Evolutionary conservation across 2,888 invertebrate genomes (phyloP), one percentile per base, ranked within the genome.

Genomic region (Leucozona laternaria): DNA sequence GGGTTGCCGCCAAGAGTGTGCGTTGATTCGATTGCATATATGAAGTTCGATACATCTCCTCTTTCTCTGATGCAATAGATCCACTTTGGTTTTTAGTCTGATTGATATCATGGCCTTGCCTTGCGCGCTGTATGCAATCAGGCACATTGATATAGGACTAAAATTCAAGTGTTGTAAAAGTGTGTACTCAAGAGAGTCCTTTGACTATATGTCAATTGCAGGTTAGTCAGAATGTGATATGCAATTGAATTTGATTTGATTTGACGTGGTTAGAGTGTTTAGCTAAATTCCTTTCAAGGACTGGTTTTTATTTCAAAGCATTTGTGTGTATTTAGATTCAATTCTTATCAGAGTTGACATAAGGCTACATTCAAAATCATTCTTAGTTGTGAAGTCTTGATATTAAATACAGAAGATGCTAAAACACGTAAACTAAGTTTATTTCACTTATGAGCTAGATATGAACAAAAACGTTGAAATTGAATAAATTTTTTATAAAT

Each of bases 71-170:
- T 75, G 55, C 68, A 70, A 4, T 5, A 31, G 31, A 31, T 78
- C 76, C 80, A 80, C 80, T 76, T 62, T 43, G 34, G 43, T 43
- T 80, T 80, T 80, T 72, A 58, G 34, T 25, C 58, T 73, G 79
- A 84, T 84, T 79, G 70, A 79, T 79, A 75, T 50, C 53, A 45
- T 75, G 48, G 70, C 79, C 79, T 79, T 79, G 70, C 79, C 79
- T 79, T 79, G 83, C 11, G 66, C n/a, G 43, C n/a, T n/a, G n/a
- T n/a, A 68, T 79, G 72, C 73, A 82, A 25, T 60, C 68, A 48
- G 13, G 62, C 37, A 28, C 60, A 55, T 25, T 22, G 20, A 20
- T 31, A 31, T 28, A 31, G 64, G 34, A 20, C 72, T 8, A 5
- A 48, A 25, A 20, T 57, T 62, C n/a, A 43, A 72, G 60, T 62